Evolutionary conservation across 2,888 invertebrate genomes (phyloP), one percentile per base, ranked within the genome.

Genomic region (Melanchra persicariae): DNA sequence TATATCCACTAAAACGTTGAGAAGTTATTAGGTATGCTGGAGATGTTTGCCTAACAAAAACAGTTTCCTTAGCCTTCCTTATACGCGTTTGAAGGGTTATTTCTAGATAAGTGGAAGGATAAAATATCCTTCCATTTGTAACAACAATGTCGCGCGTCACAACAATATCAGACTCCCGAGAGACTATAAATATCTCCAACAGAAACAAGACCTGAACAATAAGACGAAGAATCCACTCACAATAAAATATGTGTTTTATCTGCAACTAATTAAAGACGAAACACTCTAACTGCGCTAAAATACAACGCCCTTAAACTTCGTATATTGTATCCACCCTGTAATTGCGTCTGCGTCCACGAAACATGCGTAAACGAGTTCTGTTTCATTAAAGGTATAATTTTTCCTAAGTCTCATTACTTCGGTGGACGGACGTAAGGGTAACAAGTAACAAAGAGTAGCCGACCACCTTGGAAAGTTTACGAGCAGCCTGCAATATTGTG

Each of bases 361-460:
- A 82, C 78, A 82, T 79, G 79, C 74, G 74, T 74, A 78, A 82
- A 73, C 63, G 75, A 88, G 86, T 89, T 87, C 87, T 90, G 85
- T 93, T 93, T 93, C 92, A 93, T 93, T 93, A 92, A 91, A 90
- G 88, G 90, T 91, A 92, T 92, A 92, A 90, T 93, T 92, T 93
- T 92, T 91, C 89, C 88, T 87, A 83, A 88, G 91, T 88, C 91
- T 93, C 92, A 92, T 93, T 93, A 93, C 91, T 91, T 87, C 81
- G 87, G 82, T 78, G 85, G 83, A 82, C 72, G 85, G 84, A 84
- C 80, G 87, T 81, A 87, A 83, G 86, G 85, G 84, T 57, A 57
- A 37, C 85, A 83, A 85, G 87, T 83, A 88, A 85, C 85, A 83
- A 85, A 85, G 88, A 88, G 86, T 87, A 82, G 88, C 86, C 86